Evolutionary conservation across 2,113 vertebrate species (phyloP).

Genomic region (Menura novaehollandiae): DNA sequence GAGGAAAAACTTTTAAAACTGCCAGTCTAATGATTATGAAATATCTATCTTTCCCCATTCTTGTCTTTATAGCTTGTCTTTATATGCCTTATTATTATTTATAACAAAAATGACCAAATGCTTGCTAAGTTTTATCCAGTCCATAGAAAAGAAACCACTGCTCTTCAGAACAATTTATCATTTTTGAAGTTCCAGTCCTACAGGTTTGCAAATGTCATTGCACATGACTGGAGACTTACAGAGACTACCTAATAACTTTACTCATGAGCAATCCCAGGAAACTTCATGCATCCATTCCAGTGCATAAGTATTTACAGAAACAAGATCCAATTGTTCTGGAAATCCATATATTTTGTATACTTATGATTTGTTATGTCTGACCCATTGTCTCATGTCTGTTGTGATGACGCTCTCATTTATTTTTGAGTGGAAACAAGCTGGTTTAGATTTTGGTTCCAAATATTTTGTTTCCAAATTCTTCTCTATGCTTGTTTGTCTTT

Average conservation of each 20-base stretch:
- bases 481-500: background rate
- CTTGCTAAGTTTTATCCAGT: background rate
- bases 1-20: background rate
- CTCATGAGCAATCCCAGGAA: background rate
- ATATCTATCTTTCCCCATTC: background rate
- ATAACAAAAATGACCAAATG: background rate
- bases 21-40: background rate
- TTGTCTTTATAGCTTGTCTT: background rate
- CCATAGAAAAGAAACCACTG: background rate
- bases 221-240: background rate
- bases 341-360: background rate
- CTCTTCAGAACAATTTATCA: background rate
- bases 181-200: background rate
- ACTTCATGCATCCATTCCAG: background rate
- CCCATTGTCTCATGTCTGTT: background rate
- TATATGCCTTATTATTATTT: background rate
- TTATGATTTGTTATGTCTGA: background rate
- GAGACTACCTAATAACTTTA: background rate
- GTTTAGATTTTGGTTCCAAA: background rate
- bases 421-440: background rate
- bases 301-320: background rate
- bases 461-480: slow-evolving; percentile 27
- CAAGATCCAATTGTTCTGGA: background rate
- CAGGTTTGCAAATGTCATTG: background rate
- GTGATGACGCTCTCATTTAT: background rate